Evolutionary conservation across 2,888 invertebrate genomes (phyloP).

Genomic region (Yponomeuta malinellus): DNA sequence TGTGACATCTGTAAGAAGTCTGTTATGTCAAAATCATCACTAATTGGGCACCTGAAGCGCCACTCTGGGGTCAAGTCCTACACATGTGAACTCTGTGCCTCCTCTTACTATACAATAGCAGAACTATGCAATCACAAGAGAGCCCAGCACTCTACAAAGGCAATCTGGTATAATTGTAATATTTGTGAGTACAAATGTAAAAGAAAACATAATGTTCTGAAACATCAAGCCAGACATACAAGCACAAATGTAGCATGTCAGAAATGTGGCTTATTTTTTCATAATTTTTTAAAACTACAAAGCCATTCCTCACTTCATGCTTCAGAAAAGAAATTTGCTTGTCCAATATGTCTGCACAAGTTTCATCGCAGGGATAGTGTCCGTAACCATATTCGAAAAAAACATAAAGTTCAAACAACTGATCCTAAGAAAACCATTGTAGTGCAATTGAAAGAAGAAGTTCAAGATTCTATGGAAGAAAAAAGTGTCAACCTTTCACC

Average conservation of each 20-base stretch:
- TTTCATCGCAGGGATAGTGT: slow-evolving; percentile 38
- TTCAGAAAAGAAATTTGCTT: slow-evolving; percentile 40
- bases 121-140: slow-evolving; percentile 51
- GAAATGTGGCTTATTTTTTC: slow-evolving; percentile 48
- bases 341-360: slow-evolving; percentile 42
- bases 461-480: not conserved
- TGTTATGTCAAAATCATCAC: slow-evolving; percentile 31
- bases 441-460: not conserved
- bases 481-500: not conserved
- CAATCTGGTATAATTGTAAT: slow-evolving; percentile 38
- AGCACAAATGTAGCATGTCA: slow-evolving; percentile 41
- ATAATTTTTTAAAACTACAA: slow-evolving; percentile 35
- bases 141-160: slow-evolving; percentile 36
- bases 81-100: slow-evolving; percentile 53
- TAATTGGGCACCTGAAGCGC: slow-evolving; percentile 42
- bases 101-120: slow-evolving; percentile 43
- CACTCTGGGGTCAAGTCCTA: slow-evolving; percentile 46
- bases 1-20: slow-evolving; percentile 43
- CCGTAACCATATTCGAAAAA: slow-evolving; percentile 29
- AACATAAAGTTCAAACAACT: slow-evolving; percentile 21
- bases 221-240: slow-evolving; percentile 43
- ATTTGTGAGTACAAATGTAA: slow-evolving; percentile 41
- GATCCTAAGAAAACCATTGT: not conserved
- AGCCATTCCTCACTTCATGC: slow-evolving; percentile 46
- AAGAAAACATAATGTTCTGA: slow-evolving; percentile 30